Evolutionary conservation across 2,113 vertebrate species (phyloP).

Genomic region (Thunnus thynnus): DNA sequence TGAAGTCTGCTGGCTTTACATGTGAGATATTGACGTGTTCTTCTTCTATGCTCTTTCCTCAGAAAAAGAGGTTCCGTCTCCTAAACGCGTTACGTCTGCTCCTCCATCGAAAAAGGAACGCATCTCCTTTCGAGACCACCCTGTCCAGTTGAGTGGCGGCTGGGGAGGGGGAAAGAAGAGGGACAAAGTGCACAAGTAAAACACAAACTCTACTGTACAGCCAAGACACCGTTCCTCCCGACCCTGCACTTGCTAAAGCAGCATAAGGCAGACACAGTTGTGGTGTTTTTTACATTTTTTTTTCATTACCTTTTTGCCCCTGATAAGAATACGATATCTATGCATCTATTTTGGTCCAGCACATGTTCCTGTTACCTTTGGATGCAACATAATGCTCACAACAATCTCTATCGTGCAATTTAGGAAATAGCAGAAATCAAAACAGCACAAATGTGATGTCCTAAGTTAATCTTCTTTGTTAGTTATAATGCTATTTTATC

Average conservation of each 20-base stretch:
- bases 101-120: conserved; percentile 86
- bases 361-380: too few species aligned
- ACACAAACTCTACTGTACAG: conserved; percentile 3
- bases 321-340: neutral
- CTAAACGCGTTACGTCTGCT: conserved; percentile 76
- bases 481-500: conserved; percentile 39
- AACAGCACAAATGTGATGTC: neutral
- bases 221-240: neutral
- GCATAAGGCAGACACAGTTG: neutral
- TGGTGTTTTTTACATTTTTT: too few species aligned
- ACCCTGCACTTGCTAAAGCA: too few species aligned
- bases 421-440: neutral
- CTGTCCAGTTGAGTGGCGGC: conserved; percentile 88
- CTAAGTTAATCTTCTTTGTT: neutral
- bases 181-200: conserved; percentile 75
- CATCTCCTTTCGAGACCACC: conserved; percentile 91
- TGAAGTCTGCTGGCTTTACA: neutral
- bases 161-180: conserved; percentile 96
- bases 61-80: conserved; percentile 82
- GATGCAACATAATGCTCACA: too few species aligned
- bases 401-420: too few species aligned
- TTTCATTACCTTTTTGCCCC: neutral
- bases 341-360: too few species aligned
- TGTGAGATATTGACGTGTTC: conserved; percentile 1
- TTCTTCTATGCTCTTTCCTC: conserved; percentile 76